Evolutionary conservation across 2,113 vertebrate genomes (phyloP).

Genomic region (Oreochromis tanganicae): DNA sequence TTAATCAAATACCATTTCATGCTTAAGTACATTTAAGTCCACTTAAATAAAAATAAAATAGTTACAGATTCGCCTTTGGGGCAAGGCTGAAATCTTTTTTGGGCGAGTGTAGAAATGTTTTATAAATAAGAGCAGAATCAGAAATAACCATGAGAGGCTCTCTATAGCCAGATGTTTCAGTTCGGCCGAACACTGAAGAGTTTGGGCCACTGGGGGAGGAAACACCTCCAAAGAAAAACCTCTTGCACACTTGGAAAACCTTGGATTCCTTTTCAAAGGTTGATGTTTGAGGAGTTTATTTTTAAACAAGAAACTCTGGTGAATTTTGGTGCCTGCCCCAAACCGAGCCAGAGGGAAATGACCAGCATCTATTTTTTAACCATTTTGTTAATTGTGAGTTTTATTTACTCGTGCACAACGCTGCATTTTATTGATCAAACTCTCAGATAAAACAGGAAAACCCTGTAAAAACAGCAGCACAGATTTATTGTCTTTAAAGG

Average conservation of each 20-base stretch:
- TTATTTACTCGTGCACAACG: neutral
- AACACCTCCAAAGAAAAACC: neutral
- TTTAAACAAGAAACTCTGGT: neutral
- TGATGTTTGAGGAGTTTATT: fast-evolving
- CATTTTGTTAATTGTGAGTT: neutral
- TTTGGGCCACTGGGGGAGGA: neutral
- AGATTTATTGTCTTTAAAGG: neutral
- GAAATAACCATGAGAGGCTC: neutral
- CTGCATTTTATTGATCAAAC: neutral
- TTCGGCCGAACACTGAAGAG: neutral
- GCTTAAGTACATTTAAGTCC: neutral
- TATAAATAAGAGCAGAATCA: neutral
- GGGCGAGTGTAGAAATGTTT: neutral
- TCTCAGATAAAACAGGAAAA: neutral
- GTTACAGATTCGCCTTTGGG: neutral
- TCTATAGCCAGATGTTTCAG: neutral
- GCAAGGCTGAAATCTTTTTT: neutral
- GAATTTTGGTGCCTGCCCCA: neutral
- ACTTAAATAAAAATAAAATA: neutral
- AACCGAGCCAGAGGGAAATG: neutral
- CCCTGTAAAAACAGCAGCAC: neutral
- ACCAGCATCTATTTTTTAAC: neutral
- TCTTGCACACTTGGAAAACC: neutral
- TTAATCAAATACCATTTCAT: neutral
- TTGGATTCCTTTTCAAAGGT: neutral